phyloP scores from a whole-genome alignment of 1,140 invertebrate genomes.

The Orchesella cincta region DNA sequence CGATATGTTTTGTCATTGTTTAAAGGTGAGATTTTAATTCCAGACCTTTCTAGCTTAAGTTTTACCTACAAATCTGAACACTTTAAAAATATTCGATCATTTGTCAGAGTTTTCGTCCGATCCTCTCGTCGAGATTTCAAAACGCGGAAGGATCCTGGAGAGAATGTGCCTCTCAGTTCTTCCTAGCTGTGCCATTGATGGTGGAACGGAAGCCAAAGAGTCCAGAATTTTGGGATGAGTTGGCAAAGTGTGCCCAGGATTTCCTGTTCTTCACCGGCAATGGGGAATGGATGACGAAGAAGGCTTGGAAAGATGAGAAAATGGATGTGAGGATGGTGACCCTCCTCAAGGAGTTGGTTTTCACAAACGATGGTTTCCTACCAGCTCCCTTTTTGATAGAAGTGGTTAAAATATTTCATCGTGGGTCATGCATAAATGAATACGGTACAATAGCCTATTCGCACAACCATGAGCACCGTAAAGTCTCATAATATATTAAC shows the following conservation, averaged over 20 bases:
- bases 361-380: conserved; percentile 42
- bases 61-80: background rate
- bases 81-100: background rate
- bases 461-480: too few relatives aligned
- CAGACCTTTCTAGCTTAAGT: background rate
- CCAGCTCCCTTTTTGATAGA: conserved; percentile 46
- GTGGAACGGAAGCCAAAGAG: conserved; percentile 40
- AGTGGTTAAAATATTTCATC: conserved; percentile 50
- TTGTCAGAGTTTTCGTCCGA: conserved; percentile 46
- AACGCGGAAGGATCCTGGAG: conserved; percentile 49
- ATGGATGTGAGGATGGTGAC: conserved; percentile 48
- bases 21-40: conserved; percentile 32
- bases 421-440: conserved; percentile 50
- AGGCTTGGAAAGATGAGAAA: conserved; percentile 50
- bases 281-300: conserved; percentile 49
- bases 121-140: conserved; percentile 46
- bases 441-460: too few relatives aligned
- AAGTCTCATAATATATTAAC: too few relatives aligned
- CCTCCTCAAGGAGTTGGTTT: conserved; percentile 48
- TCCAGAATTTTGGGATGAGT: conserved; percentile 44
- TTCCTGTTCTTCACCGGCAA: conserved; percentile 47
- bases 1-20: conserved; percentile 35
- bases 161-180: conserved; percentile 48
- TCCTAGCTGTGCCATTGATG: conserved; percentile 44
- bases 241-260: conserved; percentile 46